Conservation (phyloP, 2,797 vertebrate genomes). For the Acipenser transmontanus region DNA sequence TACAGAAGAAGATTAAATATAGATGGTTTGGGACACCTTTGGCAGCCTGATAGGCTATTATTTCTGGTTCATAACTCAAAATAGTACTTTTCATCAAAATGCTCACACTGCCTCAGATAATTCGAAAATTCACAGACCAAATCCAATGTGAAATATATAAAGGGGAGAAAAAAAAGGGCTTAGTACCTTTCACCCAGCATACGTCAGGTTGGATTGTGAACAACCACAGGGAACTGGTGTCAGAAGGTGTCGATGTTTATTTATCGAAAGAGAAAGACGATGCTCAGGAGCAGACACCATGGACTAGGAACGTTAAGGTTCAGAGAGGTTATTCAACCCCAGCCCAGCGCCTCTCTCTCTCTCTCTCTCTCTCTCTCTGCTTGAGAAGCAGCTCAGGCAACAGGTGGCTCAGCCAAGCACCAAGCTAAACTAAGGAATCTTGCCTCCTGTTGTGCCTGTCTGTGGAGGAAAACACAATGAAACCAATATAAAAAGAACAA, state of each 20-base stretch:
- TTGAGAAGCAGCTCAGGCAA: slow-evolving; percentile 3
- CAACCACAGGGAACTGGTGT: too few relatives aligned
- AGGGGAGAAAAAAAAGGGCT: slow-evolving; percentile 17
- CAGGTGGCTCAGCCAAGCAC: slow-evolving; percentile 8
- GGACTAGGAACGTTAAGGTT: too few relatives aligned
- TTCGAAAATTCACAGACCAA: slow-evolving; percentile 67
- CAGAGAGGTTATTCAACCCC: too few relatives aligned
- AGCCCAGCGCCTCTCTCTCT: too few relatives aligned
- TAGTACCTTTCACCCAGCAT: too few relatives aligned
- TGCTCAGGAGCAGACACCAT: too few relatives aligned
- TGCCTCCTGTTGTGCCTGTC: slow-evolving; percentile 1
- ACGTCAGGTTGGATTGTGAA: too few relatives aligned
- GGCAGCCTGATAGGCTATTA: slow-evolving; percentile 48
- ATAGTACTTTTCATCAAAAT: slow-evolving; percentile 58
- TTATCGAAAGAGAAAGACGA: too few relatives aligned
- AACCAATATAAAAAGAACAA: neutral
- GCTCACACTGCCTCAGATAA: slow-evolving; percentile 57
- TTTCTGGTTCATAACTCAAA: slow-evolving; percentile 69
- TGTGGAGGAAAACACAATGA: slow-evolving; percentile 1
- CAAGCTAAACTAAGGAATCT: slow-evolving; percentile 10
- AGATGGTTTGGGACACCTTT: slow-evolving; percentile 57
- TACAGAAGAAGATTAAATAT: slow-evolving; percentile 64
- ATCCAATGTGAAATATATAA: slow-evolving; percentile 66
- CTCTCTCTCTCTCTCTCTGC: neutral
- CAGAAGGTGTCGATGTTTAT: too few relatives aligned